Base-by-base conservation (phyloP, 2,888 invertebrate genomes). In the Nemapogon koenigi region DNA sequence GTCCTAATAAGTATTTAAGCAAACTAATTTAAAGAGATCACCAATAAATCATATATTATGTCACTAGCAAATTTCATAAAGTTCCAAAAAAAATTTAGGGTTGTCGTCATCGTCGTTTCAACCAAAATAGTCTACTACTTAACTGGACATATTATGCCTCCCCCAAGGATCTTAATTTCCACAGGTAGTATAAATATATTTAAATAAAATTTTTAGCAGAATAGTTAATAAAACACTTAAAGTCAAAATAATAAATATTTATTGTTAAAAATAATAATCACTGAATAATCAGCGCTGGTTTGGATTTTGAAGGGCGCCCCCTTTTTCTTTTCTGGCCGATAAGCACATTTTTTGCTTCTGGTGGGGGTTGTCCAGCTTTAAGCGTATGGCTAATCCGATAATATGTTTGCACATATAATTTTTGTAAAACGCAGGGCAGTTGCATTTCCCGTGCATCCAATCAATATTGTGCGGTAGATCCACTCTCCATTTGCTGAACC, bases 401-500 rank as follows among this genome's bases (percentile, higher is more conserved):
- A 44, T 17, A 37, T 41, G 40, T 37, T 44, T 44, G 37, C 42
- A 44, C 11, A 42, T 40, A 37, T 44, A 44, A 6, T 41, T 35
- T 29, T 44, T 47, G 37, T 37, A 41, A 44, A 46, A 46, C 31
- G 19, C 29, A 35, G 43, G 41, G 38, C 42, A 44, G 35, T 39
- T 43, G 39, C 44, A 45, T 40, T 38, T 39, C 16, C 37, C 42
- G 17, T 41, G 19, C 29, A 36, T 37, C 38, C 42, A 44, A 6
- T 22, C 22, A 7, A 7, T 22, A 10, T 22, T 22, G 4, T 7
- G 4, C 6, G 22, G 22, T 10, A 22, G 10, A 7, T 7, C 22
- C 22, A 22, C 22, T 10, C 6, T 22, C 22, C 22, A 22, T 57
- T 68, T 52, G 56, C 54, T 61, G 54, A n/a, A n/a, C n/a, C n/a